Evolutionary conservation across 2,797 vertebrate species (phyloP), one percentile per base, ranked within the genome.

Genomic region (Tinamus major): DNA sequence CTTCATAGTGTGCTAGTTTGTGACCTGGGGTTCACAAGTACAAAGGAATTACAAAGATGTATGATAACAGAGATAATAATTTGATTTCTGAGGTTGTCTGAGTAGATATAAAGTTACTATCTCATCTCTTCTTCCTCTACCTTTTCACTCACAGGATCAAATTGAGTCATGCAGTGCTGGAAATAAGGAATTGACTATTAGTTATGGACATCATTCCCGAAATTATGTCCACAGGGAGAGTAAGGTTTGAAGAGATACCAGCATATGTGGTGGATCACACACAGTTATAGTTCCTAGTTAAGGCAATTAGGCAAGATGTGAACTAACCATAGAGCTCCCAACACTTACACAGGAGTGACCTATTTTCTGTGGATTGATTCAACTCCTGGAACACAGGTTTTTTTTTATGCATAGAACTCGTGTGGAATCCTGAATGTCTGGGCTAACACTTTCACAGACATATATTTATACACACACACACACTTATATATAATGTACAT

Each of bases 61-160:
- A 94, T 93, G 94, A 23, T 92, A 94, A 95, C 92, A 70, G 31
- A 79, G 72, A 92, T 89, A 91, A 92, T 63, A 93, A 77, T 90
- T 96, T 95, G 91, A 95, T 92, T 96, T 95, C 87, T 81, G 79
- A 91, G 91, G 89, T 92, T 95, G 89, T 79, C 89, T 94, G 83
- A 86, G 90, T 81, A 90, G 59, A 80, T 92, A 70, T 92, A 76
- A 93, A 93, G 92, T 89, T 94, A 95, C 87, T 93, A 89, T 89
- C 81, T 94, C 92, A 89, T 78, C 79, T 83, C 72, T 92, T 79
- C 77, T 93, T 93, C 80, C 26, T 74, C 79, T 80, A 87, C 88
- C 86, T 90, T 82, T 90, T 92, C 93, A 87, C 90, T 76, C 39
- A 69, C 35, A 83, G 65, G 84, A 95, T 92, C 90, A 95, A 92